Conservation (phyloP, 1,140 invertebrate genomes). For the Pseudoatta argentina region DNA sequence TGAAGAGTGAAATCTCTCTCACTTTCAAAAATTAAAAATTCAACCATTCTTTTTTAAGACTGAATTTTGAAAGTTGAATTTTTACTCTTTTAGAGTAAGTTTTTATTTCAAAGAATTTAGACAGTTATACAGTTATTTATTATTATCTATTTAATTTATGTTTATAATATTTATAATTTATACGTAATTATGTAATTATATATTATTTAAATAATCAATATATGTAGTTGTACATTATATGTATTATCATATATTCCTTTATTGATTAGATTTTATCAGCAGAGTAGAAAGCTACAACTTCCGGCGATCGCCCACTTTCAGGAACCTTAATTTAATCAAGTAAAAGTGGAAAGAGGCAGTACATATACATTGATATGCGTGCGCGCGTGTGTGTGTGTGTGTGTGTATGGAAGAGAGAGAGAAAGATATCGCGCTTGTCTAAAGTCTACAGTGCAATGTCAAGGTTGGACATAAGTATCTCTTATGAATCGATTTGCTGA, state of each 20-base stretch:
- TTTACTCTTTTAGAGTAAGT: no score
- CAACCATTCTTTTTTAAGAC: no score
- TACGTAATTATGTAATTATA: neutral
- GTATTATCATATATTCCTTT: slow-evolving; percentile 10
- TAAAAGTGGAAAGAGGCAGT: slow-evolving; percentile 72
- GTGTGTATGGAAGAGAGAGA: neutral
- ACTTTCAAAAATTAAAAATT: no score
- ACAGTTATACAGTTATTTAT: neutral
- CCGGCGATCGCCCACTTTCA: slow-evolving; percentile 18
- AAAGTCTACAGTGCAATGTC: slow-evolving; percentile 67
- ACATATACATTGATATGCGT: neutral
- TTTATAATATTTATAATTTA: neutral
- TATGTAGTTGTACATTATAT: neutral
- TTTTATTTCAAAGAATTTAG: no score
- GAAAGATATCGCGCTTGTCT: slow-evolving; percentile 70
- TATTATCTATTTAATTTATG: neutral
- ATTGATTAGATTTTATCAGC: slow-evolving; percentile 17
- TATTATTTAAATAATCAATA: slow-evolving; percentile 17
- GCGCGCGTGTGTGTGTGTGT: no score
- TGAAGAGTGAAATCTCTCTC: no score
- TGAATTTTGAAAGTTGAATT: no score
- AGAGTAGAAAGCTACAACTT: slow-evolving; percentile 4
- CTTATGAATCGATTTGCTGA: slow-evolving; percentile 58
- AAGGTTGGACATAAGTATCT: slow-evolving; percentile 65
- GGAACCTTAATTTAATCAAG: slow-evolving; percentile 73